Evolutionary conservation across 2,797 vertebrate species (phyloP).

Genomic region (Netta rufina): DNA sequence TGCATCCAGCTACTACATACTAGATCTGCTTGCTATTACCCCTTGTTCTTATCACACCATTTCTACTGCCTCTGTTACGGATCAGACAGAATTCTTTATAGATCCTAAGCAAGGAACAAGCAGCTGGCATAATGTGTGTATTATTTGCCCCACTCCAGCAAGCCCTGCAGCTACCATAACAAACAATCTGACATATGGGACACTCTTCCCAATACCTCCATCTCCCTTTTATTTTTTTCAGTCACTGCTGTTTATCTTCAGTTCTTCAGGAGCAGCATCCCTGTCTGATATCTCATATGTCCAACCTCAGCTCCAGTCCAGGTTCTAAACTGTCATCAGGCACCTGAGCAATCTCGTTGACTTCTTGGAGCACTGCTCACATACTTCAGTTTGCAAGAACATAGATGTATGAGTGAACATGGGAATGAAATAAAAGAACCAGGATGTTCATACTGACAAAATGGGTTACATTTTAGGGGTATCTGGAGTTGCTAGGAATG

Average conservation of each 20-base stretch:
- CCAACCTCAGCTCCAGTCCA: background rate
- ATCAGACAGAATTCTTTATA: background rate
- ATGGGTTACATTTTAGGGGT: background rate
- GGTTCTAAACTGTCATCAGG: background rate
- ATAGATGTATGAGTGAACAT: background rate
- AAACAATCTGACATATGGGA: background rate
- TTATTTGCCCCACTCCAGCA: background rate
- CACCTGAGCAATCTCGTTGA: background rate
- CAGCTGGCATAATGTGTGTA: background rate
- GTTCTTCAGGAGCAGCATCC: background rate
- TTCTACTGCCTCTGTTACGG: background rate
- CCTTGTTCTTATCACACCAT: background rate
- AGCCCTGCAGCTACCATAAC: background rate
- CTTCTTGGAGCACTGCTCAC: background rate
- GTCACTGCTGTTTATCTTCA: background rate
- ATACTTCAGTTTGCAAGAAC: background rate
- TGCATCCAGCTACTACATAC: background rate
- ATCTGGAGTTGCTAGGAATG: background rate
- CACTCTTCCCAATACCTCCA: background rate
- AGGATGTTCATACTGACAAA: background rate
- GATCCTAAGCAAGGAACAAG: background rate
- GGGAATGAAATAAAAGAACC: background rate
- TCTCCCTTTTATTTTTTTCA: background rate
- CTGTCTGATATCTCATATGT: background rate
- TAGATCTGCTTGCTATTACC: background rate